phyloP scores from a whole-genome alignment of 2,888 invertebrate species.

The Catocala nupta region DNA sequence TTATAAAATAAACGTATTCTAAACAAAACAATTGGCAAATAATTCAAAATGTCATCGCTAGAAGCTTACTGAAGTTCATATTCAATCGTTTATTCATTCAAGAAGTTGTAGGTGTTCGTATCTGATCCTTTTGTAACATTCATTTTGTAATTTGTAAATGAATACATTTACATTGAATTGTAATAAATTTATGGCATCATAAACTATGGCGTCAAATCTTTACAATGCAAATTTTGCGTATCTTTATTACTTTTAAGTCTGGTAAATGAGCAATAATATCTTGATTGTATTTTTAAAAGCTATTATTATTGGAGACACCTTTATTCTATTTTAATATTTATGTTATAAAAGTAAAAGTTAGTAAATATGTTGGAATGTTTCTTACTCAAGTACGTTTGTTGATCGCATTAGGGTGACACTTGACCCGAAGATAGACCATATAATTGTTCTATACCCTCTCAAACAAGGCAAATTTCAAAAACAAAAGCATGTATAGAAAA shows the following conservation, averaged over 20 bases:
- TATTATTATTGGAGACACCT: too few species aligned
- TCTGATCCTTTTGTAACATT: slow-evolving; percentile 39
- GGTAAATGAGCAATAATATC: slow-evolving; percentile 22
- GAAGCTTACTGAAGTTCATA: slow-evolving; percentile 16
- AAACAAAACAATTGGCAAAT: neutral
- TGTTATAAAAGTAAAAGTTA: too few species aligned
- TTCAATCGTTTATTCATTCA: slow-evolving; percentile 29
- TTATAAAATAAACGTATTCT: slow-evolving; percentile 13
- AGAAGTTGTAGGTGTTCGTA: slow-evolving; percentile 32
- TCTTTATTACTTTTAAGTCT: slow-evolving; percentile 25
- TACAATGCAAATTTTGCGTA: slow-evolving; percentile 45
- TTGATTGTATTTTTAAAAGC: too few species aligned
- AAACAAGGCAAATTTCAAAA: too few species aligned
- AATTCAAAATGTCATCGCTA: slow-evolving; percentile 32
- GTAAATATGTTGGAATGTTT: too few species aligned
- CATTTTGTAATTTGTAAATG: slow-evolving; percentile 39
- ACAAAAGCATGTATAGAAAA: too few species aligned
- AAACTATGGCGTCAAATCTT: slow-evolving; percentile 31
- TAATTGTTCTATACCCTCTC: too few species aligned
- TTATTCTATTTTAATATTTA: too few species aligned
- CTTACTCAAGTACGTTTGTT: too few species aligned
- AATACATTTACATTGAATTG: slow-evolving; percentile 48
- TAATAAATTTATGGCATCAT: slow-evolving; percentile 33
- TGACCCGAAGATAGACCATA: too few species aligned
- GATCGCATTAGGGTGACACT: too few species aligned